phyloP scores from a whole-genome alignment of 2,888 invertebrate species.

The Aphelenchoides bicaudatus region DNA sequence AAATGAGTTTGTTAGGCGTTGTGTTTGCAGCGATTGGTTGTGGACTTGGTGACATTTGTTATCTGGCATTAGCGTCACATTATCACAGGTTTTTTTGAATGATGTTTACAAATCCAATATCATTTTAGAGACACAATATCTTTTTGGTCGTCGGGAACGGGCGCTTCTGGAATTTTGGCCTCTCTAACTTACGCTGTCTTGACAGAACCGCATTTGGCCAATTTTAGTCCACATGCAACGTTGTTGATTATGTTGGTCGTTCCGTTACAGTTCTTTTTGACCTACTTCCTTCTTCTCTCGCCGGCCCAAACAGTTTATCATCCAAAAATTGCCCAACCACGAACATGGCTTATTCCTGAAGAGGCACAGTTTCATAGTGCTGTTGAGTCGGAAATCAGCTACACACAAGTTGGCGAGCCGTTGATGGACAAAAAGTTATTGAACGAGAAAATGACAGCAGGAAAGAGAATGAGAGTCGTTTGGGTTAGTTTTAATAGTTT shows the following conservation, averaged over 20 bases:
- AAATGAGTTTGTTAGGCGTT: constrained; percentile 64
- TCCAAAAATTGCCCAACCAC: constrained; percentile 27
- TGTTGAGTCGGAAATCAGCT: background rate
- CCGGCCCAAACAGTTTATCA: constrained; percentile 23
- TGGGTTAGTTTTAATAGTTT: too few species aligned
- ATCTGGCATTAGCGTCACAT: constrained; percentile 72
- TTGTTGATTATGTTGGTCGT: constrained; percentile 73
- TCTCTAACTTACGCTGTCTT: constrained; percentile 66
- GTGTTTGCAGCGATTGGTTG: constrained; percentile 73
- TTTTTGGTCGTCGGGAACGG: constrained; percentile 79
- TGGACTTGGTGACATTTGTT: constrained; percentile 77
- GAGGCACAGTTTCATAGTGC: background rate
- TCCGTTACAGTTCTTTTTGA: constrained; percentile 69
- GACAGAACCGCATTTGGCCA: constrained; percentile 66
- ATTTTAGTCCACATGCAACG: constrained; percentile 62
- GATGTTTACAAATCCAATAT: too few species aligned
- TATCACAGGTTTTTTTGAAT: constrained; percentile 72
- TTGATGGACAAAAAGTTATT: background rate
- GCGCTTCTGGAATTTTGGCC: constrained; percentile 71
- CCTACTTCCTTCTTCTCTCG: constrained; percentile 61
- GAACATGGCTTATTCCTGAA: constrained; percentile 48
- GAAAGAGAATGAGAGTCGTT: background rate
- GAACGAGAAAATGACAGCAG: background rate
- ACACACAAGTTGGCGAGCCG: background rate
- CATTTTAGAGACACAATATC: constrained; percentile 68